Base-by-base conservation (phyloP, 2,797 vertebrate genomes). In the Sebastes paucispinis region DNA sequence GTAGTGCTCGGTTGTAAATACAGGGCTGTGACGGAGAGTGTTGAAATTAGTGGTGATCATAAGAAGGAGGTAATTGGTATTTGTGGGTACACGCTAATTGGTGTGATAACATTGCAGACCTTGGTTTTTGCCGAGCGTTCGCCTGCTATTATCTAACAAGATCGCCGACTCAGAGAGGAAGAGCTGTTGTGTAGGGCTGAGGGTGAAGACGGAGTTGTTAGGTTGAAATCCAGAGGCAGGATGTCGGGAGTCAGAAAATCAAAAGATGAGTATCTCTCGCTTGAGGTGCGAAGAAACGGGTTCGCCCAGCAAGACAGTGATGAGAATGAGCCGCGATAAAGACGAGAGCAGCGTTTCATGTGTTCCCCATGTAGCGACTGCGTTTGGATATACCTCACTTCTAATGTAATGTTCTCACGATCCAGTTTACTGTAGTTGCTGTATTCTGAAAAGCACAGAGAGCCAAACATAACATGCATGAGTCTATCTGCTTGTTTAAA, bases 131-230 rank as follows among this genome's bases (percentile, higher is more conserved):
- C 39, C 0, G 43, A 60, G 55, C 11, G 8, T 69, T 86, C 66
- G 43, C 63, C 76, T 78, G 71, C 72, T 85, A 86, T 91, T 91
- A 90, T 90, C 75, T 86, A 88, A 78, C 66, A 85, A 82, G 55
- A 86, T 87, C 68, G 43, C 52, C 7, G 32, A 31, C 31, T 87
- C 24, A 5, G 14, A 80, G 50, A 78, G 25, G 20, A 69, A 58
- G 67, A 69, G 70, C 73, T 69, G 10, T 62, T 80, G 81, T 84
- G 73, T 39, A 2, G 50, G 29, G 34, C 71, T 52, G 75, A 63
- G 70, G 67, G 62, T 71, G 68, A 86, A 79, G 73, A 88, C 31
- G 16, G 69, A 75, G 77, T 29, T 55, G 52, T 29, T 34, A 34
- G 65, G 84, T 83, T 86, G 52, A 83, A 43, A 81, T 81, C 69